Percentiles rank a stretch among this genome's conserved stretches.
Evolutionary conservation across 2,888 invertebrate species (phyloP).

Genomic region (Dryadula phaetusa): DNA sequence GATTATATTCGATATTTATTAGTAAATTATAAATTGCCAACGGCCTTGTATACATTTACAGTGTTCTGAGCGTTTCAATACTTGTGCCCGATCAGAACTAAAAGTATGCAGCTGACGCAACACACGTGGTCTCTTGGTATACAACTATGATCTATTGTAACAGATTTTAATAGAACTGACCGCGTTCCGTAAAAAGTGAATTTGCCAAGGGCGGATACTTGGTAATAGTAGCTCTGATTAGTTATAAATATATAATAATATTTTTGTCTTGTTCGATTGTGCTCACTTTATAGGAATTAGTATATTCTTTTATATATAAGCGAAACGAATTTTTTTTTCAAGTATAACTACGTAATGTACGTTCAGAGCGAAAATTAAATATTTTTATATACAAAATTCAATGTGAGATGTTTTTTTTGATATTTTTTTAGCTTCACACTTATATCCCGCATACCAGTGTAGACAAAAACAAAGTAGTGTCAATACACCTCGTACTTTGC

Average conservation of each 20-base stretch:
- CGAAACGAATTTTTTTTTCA: too few relatives aligned
- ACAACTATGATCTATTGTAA: slow-evolving; percentile 25
- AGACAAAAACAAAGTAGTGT: too few relatives aligned
- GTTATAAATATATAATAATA: neutral
- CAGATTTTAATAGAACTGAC: slow-evolving; percentile 35
- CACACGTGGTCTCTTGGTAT: slow-evolving; percentile 31
- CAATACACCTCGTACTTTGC: too few relatives aligned
- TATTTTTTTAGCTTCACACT: too few relatives aligned
- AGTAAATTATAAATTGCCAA: neutral
- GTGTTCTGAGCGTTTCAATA: neutral
- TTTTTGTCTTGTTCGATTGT: neutral
- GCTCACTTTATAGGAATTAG: too few relatives aligned
- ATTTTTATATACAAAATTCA: too few relatives aligned
- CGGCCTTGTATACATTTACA: slow-evolving; percentile 6
- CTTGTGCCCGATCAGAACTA: neutral
- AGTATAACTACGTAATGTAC: too few relatives aligned
- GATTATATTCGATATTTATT: neutral
- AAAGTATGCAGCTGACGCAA: slow-evolving; percentile 36
- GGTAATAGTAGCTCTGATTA: neutral
- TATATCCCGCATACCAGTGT: too few relatives aligned
- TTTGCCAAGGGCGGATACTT: slow-evolving; percentile 31
- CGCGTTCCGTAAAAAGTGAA: slow-evolving; percentile 37
- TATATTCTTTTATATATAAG: too few relatives aligned
- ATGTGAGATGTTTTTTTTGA: too few relatives aligned
- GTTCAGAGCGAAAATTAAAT: too few relatives aligned